Percentiles rank a stretch among this genome's conserved stretches.
Conservation (phyloP, 1,140 invertebrate species). For the Drosophila littoralis region DNA sequence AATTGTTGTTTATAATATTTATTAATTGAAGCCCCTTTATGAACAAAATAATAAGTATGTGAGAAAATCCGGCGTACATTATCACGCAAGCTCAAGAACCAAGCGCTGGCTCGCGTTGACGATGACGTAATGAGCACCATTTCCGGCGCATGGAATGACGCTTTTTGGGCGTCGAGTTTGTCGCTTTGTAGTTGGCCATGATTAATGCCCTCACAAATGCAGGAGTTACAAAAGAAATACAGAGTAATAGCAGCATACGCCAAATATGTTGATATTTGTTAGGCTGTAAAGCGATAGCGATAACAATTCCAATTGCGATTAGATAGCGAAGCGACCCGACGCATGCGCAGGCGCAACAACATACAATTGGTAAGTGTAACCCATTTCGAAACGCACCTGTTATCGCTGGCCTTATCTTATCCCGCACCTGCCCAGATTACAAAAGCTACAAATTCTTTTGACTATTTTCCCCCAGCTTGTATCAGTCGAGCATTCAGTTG, state of each 20-base stretch:
- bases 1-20: constrained; percentile 2
- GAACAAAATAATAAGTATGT: not conserved
- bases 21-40: constrained; percentile 13
- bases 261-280: not conserved
- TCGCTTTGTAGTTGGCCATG: constrained; percentile 38
- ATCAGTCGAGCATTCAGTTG: constrained; percentile 65
- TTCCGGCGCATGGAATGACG: constrained; percentile 39
- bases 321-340: constrained; percentile 40
- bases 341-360: constrained; percentile 58
- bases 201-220: constrained; percentile 51
- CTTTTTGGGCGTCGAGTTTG: constrained; percentile 45
- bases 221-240: constrained; percentile 10
- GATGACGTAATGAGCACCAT: constrained; percentile 46
- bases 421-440: constrained; percentile 61
- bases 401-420: constrained; percentile 67
- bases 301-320: constrained; percentile 39
- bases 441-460: constrained; percentile 74
- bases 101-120: not conserved
- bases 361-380: constrained; percentile 45
- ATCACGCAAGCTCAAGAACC: constrained; percentile 26
- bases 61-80: not conserved
- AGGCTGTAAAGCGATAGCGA: constrained; percentile 25
- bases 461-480: constrained; percentile 32
- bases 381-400: constrained; percentile 67
- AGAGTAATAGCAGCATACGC: not conserved